Evolutionary conservation across 2,113 vertebrate genomes (phyloP), one percentile per base, ranked within the genome.

Genomic region (Gnathochromis pfefferi): DNA sequence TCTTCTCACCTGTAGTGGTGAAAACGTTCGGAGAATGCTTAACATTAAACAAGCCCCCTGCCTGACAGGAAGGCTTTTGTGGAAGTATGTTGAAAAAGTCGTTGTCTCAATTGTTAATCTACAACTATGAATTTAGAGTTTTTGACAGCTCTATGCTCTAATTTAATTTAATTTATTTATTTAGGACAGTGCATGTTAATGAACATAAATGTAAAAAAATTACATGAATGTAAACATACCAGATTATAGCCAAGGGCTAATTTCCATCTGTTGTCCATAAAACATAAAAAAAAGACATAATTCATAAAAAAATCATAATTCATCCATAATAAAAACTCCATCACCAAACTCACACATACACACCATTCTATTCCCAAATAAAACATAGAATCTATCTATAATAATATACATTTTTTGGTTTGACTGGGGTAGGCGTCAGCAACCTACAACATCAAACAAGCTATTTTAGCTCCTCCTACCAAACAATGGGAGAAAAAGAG

Each of bases 361-460:
- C 23, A 58, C 23, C 55, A 5, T 16, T 58, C 55, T 28, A 9
- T 58, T 28, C 3, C 55, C 55, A 58, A 28, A 58, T 58, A 58
- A 58, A 58, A 58, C 23, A 28, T 2, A 58, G 13, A 58, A n/a
- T 35, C 9, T 68, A 21, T 68, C 63, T 40, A 40, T 68, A 68
- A 2, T 21, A 40, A 68, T 38, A 21, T 68, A 0, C 1, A 1
- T 6, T 6, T n/a, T 68, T 40, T 68, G 5, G n/a, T 40, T 14
- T 40, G 0, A 21, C 35, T 68, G 63, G 19, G 19, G 3, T 40
- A 68, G 58, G 31, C 9, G 2, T 63, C 31, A 35, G 9, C 58
- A 63, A 35, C 31, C 31, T 12, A 7, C 31, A 63, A 7, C 31
- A 5, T 63, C 31, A 7, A 63, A 35, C 17, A 35, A n/a, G 58